Base-by-base conservation (phyloP, 23 tunicate genomes). In the Diplosoma virens region DNA sequence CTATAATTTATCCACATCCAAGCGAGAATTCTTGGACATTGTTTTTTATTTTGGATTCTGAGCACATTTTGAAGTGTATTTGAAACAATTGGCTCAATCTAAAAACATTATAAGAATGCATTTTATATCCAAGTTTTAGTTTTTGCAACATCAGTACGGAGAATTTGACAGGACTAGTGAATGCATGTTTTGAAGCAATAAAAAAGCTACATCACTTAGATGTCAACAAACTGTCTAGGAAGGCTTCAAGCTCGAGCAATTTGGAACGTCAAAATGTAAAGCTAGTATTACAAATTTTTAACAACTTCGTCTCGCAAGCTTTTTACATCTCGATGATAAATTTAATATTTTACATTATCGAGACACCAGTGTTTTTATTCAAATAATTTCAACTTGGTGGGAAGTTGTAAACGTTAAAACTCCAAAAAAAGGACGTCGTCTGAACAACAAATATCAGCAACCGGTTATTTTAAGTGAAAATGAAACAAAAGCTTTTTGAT, bases 201-300 rank as follows among this genome's bases (percentile, higher is more conserved):
- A 28, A 28, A 63, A 34, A 63, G 3, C 70, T 63, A 25, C 35
- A 63, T 30, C 33, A 63, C 5, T 26, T 63, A n/a, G 70, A 63
- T 6, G 14, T 7, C 6, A 26, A 63, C 70, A 63, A 63, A n/a
- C 70, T 63, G 9, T 63, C 35, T 30, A 4, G 27, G 36, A 63
- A 63, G 29, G 70, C 70, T 5, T 25, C 29, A n/a, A 5, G 29
- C 9, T 36, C 70, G 35, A 25, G 20, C 35, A 26, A 63, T n/a
- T 20, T 63, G 35, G 35, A 63, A 30, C 70, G 70, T 11, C 70
- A 63, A 63, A 63, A 63, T 63, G 70, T 63, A 4, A 63, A 28
- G 20, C 36, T 63, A 11, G 35, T 28, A 4, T 30, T 63, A 6
- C 70, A 28, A n/a, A 63, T 63, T 27, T 63, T 63, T 30, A 63